Percentiles rank a stretch among this genome's conserved stretches.
Evolutionary conservation across 2,113 vertebrate genomes (phyloP).

Genomic region (Pelobates fuscus): DNA sequence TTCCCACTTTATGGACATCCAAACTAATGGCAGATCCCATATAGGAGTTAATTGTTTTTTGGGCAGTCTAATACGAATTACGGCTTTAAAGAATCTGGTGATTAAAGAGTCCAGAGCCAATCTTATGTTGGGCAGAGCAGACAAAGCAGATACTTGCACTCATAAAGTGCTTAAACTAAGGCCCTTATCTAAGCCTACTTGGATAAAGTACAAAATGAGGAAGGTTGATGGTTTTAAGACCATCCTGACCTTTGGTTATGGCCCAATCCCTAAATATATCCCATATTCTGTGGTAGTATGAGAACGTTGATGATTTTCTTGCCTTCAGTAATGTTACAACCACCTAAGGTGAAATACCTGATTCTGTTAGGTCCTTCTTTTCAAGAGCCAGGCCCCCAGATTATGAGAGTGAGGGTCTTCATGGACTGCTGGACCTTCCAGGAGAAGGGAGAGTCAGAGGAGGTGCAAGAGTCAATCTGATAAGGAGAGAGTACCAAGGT

Average conservation of each 20-base stretch:
- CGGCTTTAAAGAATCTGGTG: background rate
- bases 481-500: background rate
- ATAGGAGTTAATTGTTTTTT: background rate
- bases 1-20: no score
- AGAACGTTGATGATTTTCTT: no score
- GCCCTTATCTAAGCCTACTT: background rate
- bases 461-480: background rate
- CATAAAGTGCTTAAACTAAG: background rate
- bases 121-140: no score
- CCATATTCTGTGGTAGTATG: no score
- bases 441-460: background rate
- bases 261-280: no score
- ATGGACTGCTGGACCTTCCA: background rate
- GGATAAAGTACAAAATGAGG: no score
- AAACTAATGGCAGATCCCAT: background rate
- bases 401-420: background rate
- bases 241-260: no score
- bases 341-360: background rate
- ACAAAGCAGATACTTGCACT: no score
- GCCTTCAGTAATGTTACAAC: background rate
- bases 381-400: background rate
- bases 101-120: background rate
- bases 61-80: background rate
- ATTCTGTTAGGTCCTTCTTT: background rate
- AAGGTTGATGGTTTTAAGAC: no score